Evolutionary conservation across 2,888 invertebrate species (phyloP), one percentile per base, ranked within the genome.

Genomic region (Macrosoma leucophasiata): DNA sequence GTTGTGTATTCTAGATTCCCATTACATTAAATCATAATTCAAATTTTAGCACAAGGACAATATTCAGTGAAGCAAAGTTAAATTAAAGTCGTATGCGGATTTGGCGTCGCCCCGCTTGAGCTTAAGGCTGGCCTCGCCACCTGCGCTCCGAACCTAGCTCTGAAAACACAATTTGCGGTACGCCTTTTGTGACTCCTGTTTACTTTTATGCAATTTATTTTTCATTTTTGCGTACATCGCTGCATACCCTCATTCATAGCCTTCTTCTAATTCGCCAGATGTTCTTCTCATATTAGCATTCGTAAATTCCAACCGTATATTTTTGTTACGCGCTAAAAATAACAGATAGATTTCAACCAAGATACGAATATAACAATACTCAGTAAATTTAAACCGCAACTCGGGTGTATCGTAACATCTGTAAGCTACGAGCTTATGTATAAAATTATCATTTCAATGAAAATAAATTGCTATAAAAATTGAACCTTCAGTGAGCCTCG

Each of bases 41-140:
- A 33, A 28, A 33, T 28, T 33, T 28, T 23, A 28, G 28, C 28
- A 28, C 28, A 29, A 23, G 34, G 14, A 29, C 34, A 66, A 75
- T 69, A 71, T 73, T 68, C 66, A 70, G 68, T 68, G 63, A 58
- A 64, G 71, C 69, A 65, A 81, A 82, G 76, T 82, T 81, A 82
- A 81, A 81, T 82, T 74, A 78, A 79, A 82, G 74, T 76, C 71
- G 67, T 58, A 64, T 67, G 63, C 69, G 75, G 77, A 76, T 77
- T 77, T 71, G 61, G 68, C 56, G 62, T 59, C 58, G 67, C 65
- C 52, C 64, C 59, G 64, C 55, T 55, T 51, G 51, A 66, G 76
- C 75, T 77, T 70, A 76, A 68, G 70, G 62, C 61, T 50, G 50
- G 59, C 56, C 51, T 44, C 48, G 56, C 62, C 78, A 79, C 77